These are phyloP conservation scores for Terrapene triunguis DNA, from an alignment of 2,113 vertebrate species.

Conservation along the genomic window DNA sequence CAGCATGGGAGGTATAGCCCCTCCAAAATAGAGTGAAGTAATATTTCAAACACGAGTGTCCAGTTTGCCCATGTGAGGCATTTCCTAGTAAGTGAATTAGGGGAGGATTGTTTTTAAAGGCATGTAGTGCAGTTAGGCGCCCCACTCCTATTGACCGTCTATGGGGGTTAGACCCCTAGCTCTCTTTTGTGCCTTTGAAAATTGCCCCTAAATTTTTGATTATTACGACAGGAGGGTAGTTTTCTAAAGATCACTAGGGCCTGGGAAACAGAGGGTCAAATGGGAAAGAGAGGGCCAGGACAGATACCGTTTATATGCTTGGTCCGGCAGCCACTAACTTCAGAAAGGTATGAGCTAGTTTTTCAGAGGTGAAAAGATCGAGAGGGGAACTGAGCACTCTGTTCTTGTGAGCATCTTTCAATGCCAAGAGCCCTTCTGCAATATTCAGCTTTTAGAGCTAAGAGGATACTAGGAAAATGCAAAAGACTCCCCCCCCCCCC, in stretches of 20 bases:
- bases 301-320: background rate
- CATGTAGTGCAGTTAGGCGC: background rate
- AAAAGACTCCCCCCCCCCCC: conserved; percentile 24
- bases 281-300: fast-evolving
- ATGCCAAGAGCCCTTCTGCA: conserved; percentile 1
- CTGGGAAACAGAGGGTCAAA: fast-evolving
- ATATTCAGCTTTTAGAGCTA: background rate
- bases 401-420: conserved; percentile 25
- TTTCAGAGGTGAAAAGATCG: conserved; percentile 27
- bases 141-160: background rate
- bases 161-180: background rate
- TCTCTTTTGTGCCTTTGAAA: conserved; percentile 30
- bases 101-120: background rate
- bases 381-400: background rate
- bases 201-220: conserved; percentile 44
- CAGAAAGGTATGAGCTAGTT: conserved; percentile 37
- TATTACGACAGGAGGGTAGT: conserved; percentile 5
- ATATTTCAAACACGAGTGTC: background rate
- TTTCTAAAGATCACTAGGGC: background rate
- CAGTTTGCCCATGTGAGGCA: background rate
- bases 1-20: background rate
- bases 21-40: background rate
- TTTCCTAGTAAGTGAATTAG: background rate
- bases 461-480: conserved; percentile 34
- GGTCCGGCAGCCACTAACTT: background rate